These are phyloP conservation scores for Thamnophis sirtalis DNA, from an alignment of 2,113 vertebrate genomes.

Conservation along the genomic window DNA sequence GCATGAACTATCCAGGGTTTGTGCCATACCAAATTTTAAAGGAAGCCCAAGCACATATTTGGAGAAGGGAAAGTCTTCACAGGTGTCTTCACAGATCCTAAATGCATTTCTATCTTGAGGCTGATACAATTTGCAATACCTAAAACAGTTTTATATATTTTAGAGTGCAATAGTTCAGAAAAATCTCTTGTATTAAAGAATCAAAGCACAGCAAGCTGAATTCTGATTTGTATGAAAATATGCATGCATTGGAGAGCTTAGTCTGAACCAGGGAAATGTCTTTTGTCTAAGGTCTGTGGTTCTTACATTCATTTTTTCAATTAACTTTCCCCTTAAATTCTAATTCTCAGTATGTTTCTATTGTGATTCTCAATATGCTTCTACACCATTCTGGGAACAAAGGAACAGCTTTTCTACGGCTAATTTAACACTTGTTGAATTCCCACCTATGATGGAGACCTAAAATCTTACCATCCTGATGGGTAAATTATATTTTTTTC, in stretches of 20 bases:
- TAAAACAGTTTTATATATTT: not conserved
- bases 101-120: not conserved
- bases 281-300: conserved; percentile 55
- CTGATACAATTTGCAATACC: not conserved
- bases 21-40: not conserved
- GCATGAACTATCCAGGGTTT: not conserved
- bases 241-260: conserved; percentile 32
- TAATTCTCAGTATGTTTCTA: conserved; percentile 53
- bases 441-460: conserved; percentile 44
- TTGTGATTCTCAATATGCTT: conserved; percentile 54
- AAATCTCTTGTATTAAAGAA: conserved; percentile 24
- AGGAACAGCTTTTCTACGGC: conserved; percentile 29
- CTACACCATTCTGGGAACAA: conserved; percentile 52
- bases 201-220: conserved; percentile 29
- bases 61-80: not conserved
- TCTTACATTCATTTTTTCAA: conserved; percentile 54
- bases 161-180: not conserved
- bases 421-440: conserved; percentile 62
- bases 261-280: conserved; percentile 50
- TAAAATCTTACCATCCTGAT: conserved; percentile 14
- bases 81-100: not conserved
- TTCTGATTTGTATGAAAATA: conserved; percentile 45
- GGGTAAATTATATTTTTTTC: not conserved
- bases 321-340: conserved; percentile 53
- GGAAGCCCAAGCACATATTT: not conserved